These are phyloP conservation scores for Phrynocephalus guinanensis DNA, from an alignment of 2,797 vertebrate species.

Conservation along the genomic window DNA sequence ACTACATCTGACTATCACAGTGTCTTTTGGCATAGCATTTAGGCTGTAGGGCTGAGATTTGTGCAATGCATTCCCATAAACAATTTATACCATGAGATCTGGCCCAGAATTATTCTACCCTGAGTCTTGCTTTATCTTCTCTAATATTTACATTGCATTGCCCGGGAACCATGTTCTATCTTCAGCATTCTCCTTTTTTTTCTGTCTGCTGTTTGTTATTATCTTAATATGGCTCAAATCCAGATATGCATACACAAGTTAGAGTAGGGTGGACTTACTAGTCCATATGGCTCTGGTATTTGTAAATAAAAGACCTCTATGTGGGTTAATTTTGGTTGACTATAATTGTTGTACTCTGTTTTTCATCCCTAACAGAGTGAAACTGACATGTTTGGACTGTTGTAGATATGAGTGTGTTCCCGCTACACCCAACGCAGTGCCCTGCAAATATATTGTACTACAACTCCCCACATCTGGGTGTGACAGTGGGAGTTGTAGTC, in stretches of 20 bases:
- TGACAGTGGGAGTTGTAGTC: background rate
- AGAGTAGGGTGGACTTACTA: background rate
- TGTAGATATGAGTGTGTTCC: background rate
- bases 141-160: background rate
- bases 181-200: background rate
- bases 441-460: background rate
- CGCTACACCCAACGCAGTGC: background rate
- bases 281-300: background rate
- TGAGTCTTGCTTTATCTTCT: background rate
- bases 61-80: constrained; percentile 6
- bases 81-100: background rate
- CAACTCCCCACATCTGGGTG: background rate
- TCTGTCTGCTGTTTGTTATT: background rate
- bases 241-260: no score
- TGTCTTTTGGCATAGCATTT: background rate
- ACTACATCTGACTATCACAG: background rate
- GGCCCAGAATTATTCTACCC: background rate
- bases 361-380: background rate
- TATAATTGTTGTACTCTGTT: background rate
- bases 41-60: background rate
- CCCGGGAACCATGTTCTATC: background rate
- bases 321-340: background rate
- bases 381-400: background rate
- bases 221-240: background rate
- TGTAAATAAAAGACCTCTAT: background rate